Evolutionary conservation across 2,797 vertebrate genomes (phyloP), one percentile per base, ranked within the genome.

Genomic region (Thaleichthys pacificus): DNA sequence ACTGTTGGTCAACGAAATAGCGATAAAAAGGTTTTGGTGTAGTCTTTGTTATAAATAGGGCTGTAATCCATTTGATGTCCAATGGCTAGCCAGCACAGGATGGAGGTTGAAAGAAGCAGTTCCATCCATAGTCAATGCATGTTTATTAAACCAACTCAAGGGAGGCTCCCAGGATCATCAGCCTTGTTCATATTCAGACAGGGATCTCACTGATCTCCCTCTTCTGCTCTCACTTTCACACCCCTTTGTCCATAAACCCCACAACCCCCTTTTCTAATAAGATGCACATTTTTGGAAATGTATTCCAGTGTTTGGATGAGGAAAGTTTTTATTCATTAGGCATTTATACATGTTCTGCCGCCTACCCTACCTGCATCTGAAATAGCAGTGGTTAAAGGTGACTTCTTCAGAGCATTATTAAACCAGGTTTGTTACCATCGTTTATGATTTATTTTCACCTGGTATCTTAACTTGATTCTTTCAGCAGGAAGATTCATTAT

Each of bases 261-360:
- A 68, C 74, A 64, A 42, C 71, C 70, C 19, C 58, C 26, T 66
- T 47, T 8, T 80, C 73, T 89, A 92, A 93, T 92, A 86, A 91
- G 78, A 93, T 91, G 89, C 87, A 90, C 91, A 93, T 93, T 82
- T 81, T 73, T 30, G 64, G 78, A 78, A 84, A 90, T 77, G 88
- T 86, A 84, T 81, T 73, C 80, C 71, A 69, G 80, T 88, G 87
- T 89, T 88, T 86, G 84, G 81, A 81, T 76, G 81, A 76, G 64
- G 75, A 81, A 85, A 82, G 78, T 79, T 84, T 77, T 91, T 88
- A 91, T 92, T 91, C 90, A 92, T 91, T 91, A 89, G 88, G 83
- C 82, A 83, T 87, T 76, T 89, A 86, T 83, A 88, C 87, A 87
- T 85, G 75, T 73, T 51, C 84, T 62, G 11, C 66, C 77, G 77